Base-by-base conservation (phyloP, 2,797 vertebrate genomes). In the Carapus acus region DNA sequence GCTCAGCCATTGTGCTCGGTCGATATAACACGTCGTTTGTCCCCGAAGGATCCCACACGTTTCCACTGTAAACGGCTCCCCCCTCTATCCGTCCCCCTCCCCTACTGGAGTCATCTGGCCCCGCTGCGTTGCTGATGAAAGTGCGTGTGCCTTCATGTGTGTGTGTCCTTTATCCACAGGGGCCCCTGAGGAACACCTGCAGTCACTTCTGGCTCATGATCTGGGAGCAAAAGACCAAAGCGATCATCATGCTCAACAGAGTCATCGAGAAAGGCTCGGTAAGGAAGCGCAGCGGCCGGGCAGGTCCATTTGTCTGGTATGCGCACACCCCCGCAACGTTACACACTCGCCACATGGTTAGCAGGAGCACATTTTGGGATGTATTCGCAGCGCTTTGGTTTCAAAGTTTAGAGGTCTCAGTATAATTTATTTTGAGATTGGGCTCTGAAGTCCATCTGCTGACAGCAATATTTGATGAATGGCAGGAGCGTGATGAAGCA, bases 181-280 rank as follows among this genome's bases (percentile, higher is more conserved):
- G 95, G 36, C 96, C 96, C 65, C 83, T 98, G 79, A 93, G 88
- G 79, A 95, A 92, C 73, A 99, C 96, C 1, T 99, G 94, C 62
- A 93, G 95, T 58, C 96, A 99, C 81, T 99, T 99, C 17, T 99
- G 96, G 96, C 90, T 98, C 79, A 98, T 99, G 96, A 92, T 98
- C 74, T 99, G 96, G 96, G 93, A 99, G 75, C 96, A 99, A 87
- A 94, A 92, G 70, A 94, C 92, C 76, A 91, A 91, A 73, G 94
- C 94, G 1, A 90, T 99, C 45, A 92, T 99, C 79, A 99, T 99
- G 96, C 90, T 99, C 54, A 98, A 98, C 90, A 89, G 95, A 78
- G 90, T 97, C 66, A 93, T 98, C 71, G 96, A 99, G 81, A 99
- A 98, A 85, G 96, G 93, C 78, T 97, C 94, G 18, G 96, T 99